Percentiles rank a stretch among this genome's conserved stretches.
These are phyloP conservation scores for Epizoanthus rinbou DNA, from an alignment of 92 coral and sea anemone species.

Conservation along the genomic window DNA sequence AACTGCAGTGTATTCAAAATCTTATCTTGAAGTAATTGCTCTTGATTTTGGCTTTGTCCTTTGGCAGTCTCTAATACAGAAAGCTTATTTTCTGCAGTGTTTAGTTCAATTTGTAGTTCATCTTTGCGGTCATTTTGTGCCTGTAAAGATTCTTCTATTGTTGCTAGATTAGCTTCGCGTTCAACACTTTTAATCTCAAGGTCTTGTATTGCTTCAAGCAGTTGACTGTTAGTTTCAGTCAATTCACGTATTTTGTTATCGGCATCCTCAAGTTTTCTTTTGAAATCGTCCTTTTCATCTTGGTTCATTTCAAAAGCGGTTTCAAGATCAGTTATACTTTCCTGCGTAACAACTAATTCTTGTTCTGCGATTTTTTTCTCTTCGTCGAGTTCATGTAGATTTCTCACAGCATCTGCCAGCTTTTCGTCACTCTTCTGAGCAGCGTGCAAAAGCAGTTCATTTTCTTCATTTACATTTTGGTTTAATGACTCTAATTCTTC, in stretches of 20 bases:
- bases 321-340: slow-evolving; percentile 70
- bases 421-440: slow-evolving; percentile 47
- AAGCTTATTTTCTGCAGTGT: slow-evolving; percentile 54
- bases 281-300: slow-evolving; percentile 50
- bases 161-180: slow-evolving; percentile 48
- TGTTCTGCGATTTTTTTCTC: slow-evolving; percentile 53
- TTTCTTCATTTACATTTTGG: slow-evolving; percentile 50
- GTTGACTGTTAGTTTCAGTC: slow-evolving; percentile 47
- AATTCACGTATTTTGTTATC: slow-evolving; percentile 55
- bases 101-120: slow-evolving; percentile 56
- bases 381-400: slow-evolving; percentile 40
- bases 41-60: slow-evolving; percentile 65
- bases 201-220: slow-evolving; percentile 45
- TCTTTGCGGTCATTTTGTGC: slow-evolving; percentile 54
- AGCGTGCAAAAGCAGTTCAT: slow-evolving; percentile 45
- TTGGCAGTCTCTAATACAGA: slow-evolving; percentile 64
- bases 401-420: slow-evolving; percentile 58
- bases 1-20: slow-evolving; percentile 60
- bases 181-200: slow-evolving; percentile 52
- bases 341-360: slow-evolving; percentile 62
- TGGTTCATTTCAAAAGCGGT: slow-evolving; percentile 70
- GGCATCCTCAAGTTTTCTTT: slow-evolving; percentile 56
- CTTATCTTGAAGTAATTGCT: slow-evolving; percentile 68
- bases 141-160: slow-evolving; percentile 43
- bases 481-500: slow-evolving; percentile 52